Conservation (phyloP, 2,113 vertebrate genomes). For the Dromiciops gliroides region DNA sequence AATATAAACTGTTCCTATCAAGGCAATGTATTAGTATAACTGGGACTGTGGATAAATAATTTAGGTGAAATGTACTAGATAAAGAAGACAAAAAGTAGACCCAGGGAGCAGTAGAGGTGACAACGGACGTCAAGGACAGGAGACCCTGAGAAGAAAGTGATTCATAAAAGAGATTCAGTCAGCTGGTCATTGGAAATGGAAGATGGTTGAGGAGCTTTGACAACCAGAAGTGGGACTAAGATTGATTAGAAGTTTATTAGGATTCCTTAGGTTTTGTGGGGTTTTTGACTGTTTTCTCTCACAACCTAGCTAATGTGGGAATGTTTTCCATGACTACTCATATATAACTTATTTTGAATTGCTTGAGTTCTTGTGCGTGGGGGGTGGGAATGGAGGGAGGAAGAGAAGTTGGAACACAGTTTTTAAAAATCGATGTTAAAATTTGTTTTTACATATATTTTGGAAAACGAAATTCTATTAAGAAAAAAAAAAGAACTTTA, state of each 20-base stretch:
- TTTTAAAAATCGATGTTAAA: too few relatives aligned
- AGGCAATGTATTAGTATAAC: background rate
- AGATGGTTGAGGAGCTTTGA: background rate
- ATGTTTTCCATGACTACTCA: too few relatives aligned
- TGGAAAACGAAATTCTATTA: too few relatives aligned
- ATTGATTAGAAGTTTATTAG: background rate
- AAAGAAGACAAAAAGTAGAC: background rate
- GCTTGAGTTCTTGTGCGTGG: too few relatives aligned
- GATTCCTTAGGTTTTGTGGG: too few relatives aligned
- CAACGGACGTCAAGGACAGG: background rate
- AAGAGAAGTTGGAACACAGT: too few relatives aligned
- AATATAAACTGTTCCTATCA: background rate
- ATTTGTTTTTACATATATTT: too few relatives aligned
- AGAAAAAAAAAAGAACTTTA: too few relatives aligned
- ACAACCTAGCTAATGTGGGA: too few relatives aligned
- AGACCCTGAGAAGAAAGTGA: background rate
- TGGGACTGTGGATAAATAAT: background rate
- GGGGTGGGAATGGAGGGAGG: too few relatives aligned
- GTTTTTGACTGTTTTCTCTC: too few relatives aligned
- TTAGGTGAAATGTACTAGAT: background rate
- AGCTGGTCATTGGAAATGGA: background rate
- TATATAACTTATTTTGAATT: too few relatives aligned
- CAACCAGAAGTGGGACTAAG: background rate
- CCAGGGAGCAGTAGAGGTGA: background rate
- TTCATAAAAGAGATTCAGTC: background rate